Conservation (phyloP, 2,113 vertebrate genomes). For the Irena cyanogastra region DNA sequence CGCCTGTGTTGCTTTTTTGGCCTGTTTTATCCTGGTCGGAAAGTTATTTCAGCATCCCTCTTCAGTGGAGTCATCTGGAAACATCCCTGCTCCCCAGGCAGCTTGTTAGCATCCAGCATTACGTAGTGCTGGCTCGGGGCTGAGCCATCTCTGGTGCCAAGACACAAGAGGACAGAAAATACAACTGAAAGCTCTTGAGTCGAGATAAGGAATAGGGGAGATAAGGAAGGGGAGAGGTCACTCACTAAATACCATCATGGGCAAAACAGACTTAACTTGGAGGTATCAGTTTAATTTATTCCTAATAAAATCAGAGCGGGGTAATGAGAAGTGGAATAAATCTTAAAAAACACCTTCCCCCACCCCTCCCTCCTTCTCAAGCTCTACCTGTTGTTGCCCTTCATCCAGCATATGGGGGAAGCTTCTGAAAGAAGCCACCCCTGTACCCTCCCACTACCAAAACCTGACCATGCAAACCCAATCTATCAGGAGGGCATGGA, state of each 20-base stretch:
- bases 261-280: neutral
- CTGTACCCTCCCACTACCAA: neutral
- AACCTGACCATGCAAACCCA: neutral
- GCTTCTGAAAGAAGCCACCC: no score
- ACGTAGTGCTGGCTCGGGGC: neutral
- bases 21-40: neutral
- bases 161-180: neutral
- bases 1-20: neutral
- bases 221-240: neutral
- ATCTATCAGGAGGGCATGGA: neutral
- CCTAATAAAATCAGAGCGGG: neutral
- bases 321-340: neutral
- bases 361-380: neutral
- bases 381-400: neutral
- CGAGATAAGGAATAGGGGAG: neutral
- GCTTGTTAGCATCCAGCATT: neutral
- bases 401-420: neutral
- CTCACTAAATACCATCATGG: rapidly evolving
- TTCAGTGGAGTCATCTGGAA: neutral
- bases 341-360: neutral
- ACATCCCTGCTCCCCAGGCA: neutral
- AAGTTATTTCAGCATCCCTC: neutral
- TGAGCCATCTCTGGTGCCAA: neutral
- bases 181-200: neutral
- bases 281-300: neutral